Evolutionary conservation across 2,113 vertebrate species (phyloP), one percentile per base, ranked within the genome.

Genomic region (Pristiophorus japonicus): DNA sequence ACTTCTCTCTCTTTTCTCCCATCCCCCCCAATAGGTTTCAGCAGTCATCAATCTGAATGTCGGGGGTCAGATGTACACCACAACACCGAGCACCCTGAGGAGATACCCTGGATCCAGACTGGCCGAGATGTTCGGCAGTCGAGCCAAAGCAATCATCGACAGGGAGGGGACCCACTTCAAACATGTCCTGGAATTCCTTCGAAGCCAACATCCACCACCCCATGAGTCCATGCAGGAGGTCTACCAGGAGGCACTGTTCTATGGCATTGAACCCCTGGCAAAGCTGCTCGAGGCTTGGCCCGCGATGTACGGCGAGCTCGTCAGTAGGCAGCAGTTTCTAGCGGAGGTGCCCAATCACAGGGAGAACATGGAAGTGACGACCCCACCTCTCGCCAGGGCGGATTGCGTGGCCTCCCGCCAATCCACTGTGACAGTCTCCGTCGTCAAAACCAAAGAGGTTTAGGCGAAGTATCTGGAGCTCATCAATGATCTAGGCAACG

Each of bases 321-420:
- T 99, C 95, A 98, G 98, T 0, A 97, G 99, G 95, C 98, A 98
- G 97, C 99, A 98, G 96, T 99, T 99, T 38, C 96, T 99, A 91
- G 97, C 98, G 65, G 97, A 97, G 0, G 98, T 99, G 63, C 98
- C 98, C 0, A 98, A 97, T 96, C 99, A 99, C 97, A 97, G 96
- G 0, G 99, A 99, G 97, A 99, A 98, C 96, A 98, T 99, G 0
- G 98, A 99, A 97, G 98, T 99, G 92, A 97, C 99, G 97, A 97
- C 99, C 99, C 75, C 98, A 97, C 66, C 98, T 99, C 0, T 99
- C 0, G 99, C 98, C 0, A 96, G 98, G 78, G 98, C 99, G 0
- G 98, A 99, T 88, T 98, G 98, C 0, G 97, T 99, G 0, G 98
- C 98, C 0, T 96, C 97, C 0, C 98, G 98, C 0, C 42, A 42